Conservation (phyloP, 2,113 vertebrate species). For the Dissostichus mawsoni region DNA sequence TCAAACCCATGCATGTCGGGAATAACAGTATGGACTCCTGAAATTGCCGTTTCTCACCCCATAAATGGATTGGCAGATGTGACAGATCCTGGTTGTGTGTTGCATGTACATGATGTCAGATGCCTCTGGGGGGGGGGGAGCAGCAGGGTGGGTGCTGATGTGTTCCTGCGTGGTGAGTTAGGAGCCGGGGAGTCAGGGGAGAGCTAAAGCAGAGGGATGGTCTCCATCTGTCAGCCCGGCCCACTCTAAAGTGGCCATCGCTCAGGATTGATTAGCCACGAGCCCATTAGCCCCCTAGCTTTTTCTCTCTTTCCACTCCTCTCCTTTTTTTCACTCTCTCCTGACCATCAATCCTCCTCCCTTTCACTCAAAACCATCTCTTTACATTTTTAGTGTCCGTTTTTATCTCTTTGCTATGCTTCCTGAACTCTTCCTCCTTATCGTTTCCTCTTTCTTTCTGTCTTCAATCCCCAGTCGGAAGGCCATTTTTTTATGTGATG, state of each 20-base stretch:
- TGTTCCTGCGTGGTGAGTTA: slow-evolving; percentile 46
- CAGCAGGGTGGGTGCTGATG: slow-evolving; percentile 35
- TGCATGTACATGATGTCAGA: slow-evolving; percentile 35
- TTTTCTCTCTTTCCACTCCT: slow-evolving; percentile 63
- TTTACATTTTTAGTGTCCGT: slow-evolving; percentile 30
- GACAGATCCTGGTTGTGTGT: slow-evolving; percentile 3
- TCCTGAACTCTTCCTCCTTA: slow-evolving; percentile 1
- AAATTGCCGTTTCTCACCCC: slow-evolving; percentile 29
- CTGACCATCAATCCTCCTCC: slow-evolving; percentile 39
- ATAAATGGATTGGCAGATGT: slow-evolving; percentile 37
- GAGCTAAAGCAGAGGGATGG: slow-evolving; percentile 75
- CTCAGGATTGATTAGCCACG: slow-evolving; percentile 80
- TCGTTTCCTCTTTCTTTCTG: neutral
- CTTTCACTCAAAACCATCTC: slow-evolving; percentile 43
- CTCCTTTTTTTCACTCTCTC: slow-evolving; percentile 36
- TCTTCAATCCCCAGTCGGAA: neutral
- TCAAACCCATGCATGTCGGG: slow-evolving; percentile 55
- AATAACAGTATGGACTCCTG: slow-evolving; percentile 38
- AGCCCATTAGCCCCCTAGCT: slow-evolving; percentile 80
- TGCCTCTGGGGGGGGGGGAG: slow-evolving; percentile 8
- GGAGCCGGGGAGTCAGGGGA: slow-evolving; percentile 60
- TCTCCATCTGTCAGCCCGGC: slow-evolving; percentile 75
- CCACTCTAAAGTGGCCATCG: slow-evolving; percentile 80
- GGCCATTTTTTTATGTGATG: neutral
- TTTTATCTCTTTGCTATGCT: slow-evolving; percentile 4